phyloP scores from a whole-genome alignment of 2,888 invertebrate species.

The Agrochola litura region DNA sequence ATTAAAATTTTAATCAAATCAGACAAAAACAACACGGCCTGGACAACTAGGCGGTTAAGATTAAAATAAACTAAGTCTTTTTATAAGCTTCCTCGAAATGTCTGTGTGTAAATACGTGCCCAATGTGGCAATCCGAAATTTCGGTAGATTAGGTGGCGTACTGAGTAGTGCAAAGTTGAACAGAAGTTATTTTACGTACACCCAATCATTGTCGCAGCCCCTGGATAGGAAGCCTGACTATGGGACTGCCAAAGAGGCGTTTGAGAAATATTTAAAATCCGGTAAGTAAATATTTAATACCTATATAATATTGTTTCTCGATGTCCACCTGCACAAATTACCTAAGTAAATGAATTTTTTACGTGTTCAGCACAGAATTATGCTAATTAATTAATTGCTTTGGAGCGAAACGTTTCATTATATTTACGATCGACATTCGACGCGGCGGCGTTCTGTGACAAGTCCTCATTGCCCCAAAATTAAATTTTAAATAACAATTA shows the following conservation, averaged over 20 bases:
- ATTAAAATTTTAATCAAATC: neutral
- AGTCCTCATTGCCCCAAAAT: neutral
- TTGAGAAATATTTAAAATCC: slow-evolving; percentile 94
- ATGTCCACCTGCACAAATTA: no score
- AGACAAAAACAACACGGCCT: slow-evolving; percentile 21
- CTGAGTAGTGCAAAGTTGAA: slow-evolving; percentile 79
- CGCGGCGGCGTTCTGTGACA: neutral
- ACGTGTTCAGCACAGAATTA: slow-evolving; percentile 1
- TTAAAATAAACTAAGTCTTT: slow-evolving; percentile 12
- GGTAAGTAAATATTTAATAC: slow-evolving; percentile 89
- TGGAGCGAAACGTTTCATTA: slow-evolving; percentile 7
- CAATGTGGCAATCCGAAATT: slow-evolving; percentile 78
- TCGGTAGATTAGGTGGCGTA: slow-evolving; percentile 80
- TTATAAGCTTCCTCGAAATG: slow-evolving; percentile 69
- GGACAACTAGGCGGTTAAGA: slow-evolving; percentile 4
- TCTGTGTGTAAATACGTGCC: slow-evolving; percentile 84
- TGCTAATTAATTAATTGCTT: slow-evolving; percentile 5
- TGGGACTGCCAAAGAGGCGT: slow-evolving; percentile 94
- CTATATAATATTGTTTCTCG: neutral
- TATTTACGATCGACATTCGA: neutral
- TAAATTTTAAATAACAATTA: no score
- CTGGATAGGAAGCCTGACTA: slow-evolving; percentile 93
- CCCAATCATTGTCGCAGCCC: slow-evolving; percentile 95
- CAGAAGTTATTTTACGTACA: slow-evolving; percentile 94
- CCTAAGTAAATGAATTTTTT: neutral